Evolutionary conservation across 2,888 invertebrate genomes (phyloP), one percentile per base, ranked within the genome.

Genomic region (Emmelina monodactyla): DNA sequence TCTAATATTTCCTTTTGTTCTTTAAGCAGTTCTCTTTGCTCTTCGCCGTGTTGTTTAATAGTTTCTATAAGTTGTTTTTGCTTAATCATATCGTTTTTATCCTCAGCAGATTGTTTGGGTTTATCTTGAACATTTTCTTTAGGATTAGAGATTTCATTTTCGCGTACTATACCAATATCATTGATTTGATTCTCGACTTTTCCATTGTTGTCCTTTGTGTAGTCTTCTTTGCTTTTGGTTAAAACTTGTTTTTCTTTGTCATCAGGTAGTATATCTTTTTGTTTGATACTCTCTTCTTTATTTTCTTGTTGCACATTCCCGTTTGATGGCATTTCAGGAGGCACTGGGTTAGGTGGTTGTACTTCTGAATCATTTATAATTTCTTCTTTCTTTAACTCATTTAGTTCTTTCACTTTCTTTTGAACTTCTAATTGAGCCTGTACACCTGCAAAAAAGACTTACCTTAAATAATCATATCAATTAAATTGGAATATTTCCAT

Each of bases 11-110:
- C 79, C 46, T 86, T 85, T 48, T 88, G 87, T 53, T 88, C 85
- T 46, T 86, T 82, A 19, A 88, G 75, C 40, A 89, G 62, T 56
- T 87, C 83, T 49, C 85, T 82, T 50, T 88, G 87, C 52, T 87
- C 86, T 55, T 85, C 79, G 37, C 86, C 85, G 44, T 89, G 86
- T 53, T 86, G 83, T 59, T 88, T 85, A 13, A 89, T 73, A 12
- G 85, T 85, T 55, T 85, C 83, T 19, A 86, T 71, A 7, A 88
- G 55, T 45, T 83, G 70, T 43, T 75, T 64, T 50, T 79, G 71
- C 47, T 80, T 78, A 1, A 69, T 52, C 29, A 64, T 62, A 22
- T 70, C 66, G 34, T 51, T 51, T 48, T 62, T 60, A 14, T 59
- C 55, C n/a, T n/a, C n/a, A n/a, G n/a, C n/a, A n/a, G n/a, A n/a